Base-by-base conservation (phyloP, 1,140 invertebrate genomes). In the Potamilus streckersoni region DNA sequence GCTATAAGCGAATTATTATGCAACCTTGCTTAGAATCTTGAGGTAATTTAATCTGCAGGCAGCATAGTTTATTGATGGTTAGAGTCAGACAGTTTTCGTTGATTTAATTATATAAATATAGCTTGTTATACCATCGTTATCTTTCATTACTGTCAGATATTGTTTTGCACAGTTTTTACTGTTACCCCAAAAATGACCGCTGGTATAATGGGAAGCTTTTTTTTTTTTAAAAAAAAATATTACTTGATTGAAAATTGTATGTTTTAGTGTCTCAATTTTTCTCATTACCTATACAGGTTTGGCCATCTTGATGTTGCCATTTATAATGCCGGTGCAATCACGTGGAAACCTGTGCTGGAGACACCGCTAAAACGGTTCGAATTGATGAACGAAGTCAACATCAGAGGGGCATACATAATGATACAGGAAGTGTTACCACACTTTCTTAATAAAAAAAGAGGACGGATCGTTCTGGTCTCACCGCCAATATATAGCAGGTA, bases 401-500 rank as follows among this genome's bases (percentile, higher is more conserved):
- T 82, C 1, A 73, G 84, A 70, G 85, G 85, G 2, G 78, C 85
- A 16, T 86, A 85, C 68, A 20, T 62, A 27, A 79, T 84, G 79
- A 69, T 84, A 5, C 80, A 84, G 68, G 71, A 85, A 57, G 69
- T 82, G 16, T 71, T 86, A 16, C 83, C 84, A 38, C 69, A 80
- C 55, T 82, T 85, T 62, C 72, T 84, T 8, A 71, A 84, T 31
- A 78, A 75, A 59, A 82, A 84, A 63, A 58, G 56, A 17, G 84
- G 85, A 16, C 71, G 69, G 62, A 78, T 86, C 31, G 79, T 86
- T 49, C 63, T 86, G 14, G 84, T 86, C 1, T 81, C 81, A 58
- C 85, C 85, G 23, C 85, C 85, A 58, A 83, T 86, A 60, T 86
- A 86, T 65, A 83, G 75, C 61, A 85, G 85, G 84, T 85, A 68